These are phyloP conservation scores for Pristionchus entomophagus DNA, from an alignment of 2,888 invertebrate genomes.

Conservation along the genomic window DNA sequence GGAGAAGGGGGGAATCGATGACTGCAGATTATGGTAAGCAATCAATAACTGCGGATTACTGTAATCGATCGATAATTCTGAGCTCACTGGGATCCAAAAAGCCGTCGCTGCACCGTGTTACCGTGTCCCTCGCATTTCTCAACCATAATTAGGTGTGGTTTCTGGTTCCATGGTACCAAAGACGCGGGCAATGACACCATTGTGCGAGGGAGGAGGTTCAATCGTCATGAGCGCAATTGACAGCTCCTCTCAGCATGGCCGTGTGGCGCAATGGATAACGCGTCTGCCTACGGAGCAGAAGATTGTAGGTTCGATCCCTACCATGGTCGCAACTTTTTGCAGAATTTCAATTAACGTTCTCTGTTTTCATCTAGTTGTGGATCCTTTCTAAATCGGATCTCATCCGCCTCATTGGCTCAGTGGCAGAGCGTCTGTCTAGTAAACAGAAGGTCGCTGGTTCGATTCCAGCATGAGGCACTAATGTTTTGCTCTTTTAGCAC, in stretches of 20 bases:
- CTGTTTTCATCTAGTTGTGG: not conserved
- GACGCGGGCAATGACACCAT: not conserved
- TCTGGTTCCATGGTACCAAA: too few species aligned
- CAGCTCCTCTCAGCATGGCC: conserved; percentile 42
- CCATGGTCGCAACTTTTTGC: conserved; percentile 52
- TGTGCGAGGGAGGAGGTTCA: not conserved
- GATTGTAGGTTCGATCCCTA: conserved; percentile 76
- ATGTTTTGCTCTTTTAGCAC: not conserved
- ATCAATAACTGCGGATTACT: not conserved
- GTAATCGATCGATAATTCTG: not conserved
- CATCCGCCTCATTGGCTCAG: conserved; percentile 69
- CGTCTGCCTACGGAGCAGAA: conserved; percentile 76
- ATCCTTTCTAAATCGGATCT: not conserved
- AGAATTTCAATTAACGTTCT: not conserved
- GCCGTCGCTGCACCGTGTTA: conserved; percentile 87
- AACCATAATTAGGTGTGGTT: too few species aligned
- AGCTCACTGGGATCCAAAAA: not conserved
- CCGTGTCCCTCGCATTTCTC: conserved; percentile 92
- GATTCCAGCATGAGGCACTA: conserved; percentile 69
- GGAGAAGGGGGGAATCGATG: too few species aligned
- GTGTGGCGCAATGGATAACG: conserved; percentile 65
- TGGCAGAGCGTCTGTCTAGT: conserved; percentile 70
- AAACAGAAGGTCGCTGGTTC: conserved; percentile 72
- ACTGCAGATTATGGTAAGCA: not conserved
- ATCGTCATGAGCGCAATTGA: not conserved